Evolutionary conservation across 2,113 vertebrate genomes (phyloP).

Genomic region (Motacilla tschutschensis): DNA sequence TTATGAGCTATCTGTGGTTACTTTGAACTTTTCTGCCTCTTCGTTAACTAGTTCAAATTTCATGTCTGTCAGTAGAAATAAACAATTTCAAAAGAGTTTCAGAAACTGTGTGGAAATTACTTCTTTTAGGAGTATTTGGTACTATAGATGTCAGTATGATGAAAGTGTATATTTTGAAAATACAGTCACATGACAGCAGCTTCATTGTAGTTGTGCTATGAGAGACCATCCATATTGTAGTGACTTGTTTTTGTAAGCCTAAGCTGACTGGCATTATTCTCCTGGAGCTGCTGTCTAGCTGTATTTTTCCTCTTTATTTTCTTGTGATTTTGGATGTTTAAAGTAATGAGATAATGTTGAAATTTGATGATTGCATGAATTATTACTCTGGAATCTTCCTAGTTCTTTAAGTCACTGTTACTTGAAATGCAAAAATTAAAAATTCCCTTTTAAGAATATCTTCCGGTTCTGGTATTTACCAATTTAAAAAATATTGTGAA

Average conservation of each 20-base stretch:
- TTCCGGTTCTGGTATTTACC: not conserved
- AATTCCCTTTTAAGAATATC: not conserved
- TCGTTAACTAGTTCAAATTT: not conserved
- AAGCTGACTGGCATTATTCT: not conserved
- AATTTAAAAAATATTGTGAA: not conserved
- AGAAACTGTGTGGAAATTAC: not conserved
- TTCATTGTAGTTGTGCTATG: not conserved
- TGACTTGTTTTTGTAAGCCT: not conserved
- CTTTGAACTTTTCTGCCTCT: not conserved
- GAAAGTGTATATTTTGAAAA: slow-evolving; percentile 1
- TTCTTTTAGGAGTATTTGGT: not conserved
- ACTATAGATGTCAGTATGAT: not conserved
- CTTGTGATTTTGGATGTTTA: not conserved
- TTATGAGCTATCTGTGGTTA: not conserved
- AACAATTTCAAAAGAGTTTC: not conserved
- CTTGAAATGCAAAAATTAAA: not conserved
- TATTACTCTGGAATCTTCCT: not conserved
- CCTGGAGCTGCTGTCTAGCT: not conserved
- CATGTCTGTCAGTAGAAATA: not conserved
- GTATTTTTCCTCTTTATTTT: not conserved
- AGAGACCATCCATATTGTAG: not conserved
- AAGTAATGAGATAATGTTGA: not conserved
- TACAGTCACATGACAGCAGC: not conserved
- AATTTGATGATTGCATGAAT: not conserved
- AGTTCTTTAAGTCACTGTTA: not conserved